Evolutionary conservation across 2,113 vertebrate genomes (phyloP), one percentile per base, ranked within the genome.

Genomic region (Oncorhynchus gorbuscha): DNA sequence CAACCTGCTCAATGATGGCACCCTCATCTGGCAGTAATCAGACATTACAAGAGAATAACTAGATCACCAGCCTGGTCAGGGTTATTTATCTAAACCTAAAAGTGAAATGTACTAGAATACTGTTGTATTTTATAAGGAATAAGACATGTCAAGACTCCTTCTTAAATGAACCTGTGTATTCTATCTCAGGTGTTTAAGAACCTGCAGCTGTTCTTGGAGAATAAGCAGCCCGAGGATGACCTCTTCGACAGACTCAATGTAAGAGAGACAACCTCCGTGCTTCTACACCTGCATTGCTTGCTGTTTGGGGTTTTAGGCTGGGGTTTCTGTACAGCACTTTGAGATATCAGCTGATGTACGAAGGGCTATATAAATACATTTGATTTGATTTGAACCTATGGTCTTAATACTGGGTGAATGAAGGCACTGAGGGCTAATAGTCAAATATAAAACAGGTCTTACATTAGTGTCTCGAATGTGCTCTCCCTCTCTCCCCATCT

Each of bases 211-310:
- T 99, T 99, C 90, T 95, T 98, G 94, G 97, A 99, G 88, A 98
- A 98, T 89, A 99, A 99, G 84, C 96, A 98, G 88, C 93, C 95
- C 24, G 97, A 98, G 74, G 97, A 99, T 72, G 97, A 99, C 87
- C 96, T 99, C 77, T 99, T 99, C 76, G 97, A 99, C 87, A 91
- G 97, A 84, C 95, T 99, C 77, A 99, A 97, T 89, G 97, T 98
- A 93, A 95, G 96, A 89, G 76, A 65, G n/a, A 20, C n/a, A 61
- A 61, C 1, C 24, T 24, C 24, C 24, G 24, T 24, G 24, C 24
- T 24, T 24, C 24, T 24, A 24, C 24, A 24, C 24, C 24, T 24
- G 24, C 24, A 24, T 24, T 24, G 24, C 24, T 24, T 24, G 24
- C 24, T 24, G 24, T 24, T 24, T 24, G 24, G 1, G 24, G 24